Evolutionary conservation across 2,888 invertebrate genomes (phyloP).

Genomic region (Dyspetes luteomarginatus): DNA sequence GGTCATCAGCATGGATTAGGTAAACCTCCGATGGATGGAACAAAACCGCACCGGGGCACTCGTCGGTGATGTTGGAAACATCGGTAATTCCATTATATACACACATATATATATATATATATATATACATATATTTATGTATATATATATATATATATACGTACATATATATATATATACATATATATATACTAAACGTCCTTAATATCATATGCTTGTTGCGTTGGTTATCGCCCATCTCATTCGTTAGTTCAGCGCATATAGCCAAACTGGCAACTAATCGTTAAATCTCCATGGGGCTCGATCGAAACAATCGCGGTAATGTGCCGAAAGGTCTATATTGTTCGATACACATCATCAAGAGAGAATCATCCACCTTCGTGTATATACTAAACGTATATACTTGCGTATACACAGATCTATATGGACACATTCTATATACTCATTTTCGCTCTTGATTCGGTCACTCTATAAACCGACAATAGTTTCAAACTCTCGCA

Average conservation of each 20-base stretch:
- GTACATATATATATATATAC: not conserved
- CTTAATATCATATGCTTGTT: constrained; percentile 42
- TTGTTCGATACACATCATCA: too few species aligned
- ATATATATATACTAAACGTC: constrained; percentile 1
- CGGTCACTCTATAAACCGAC: too few species aligned
- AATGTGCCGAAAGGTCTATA: not conserved
- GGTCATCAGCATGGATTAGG: constrained; percentile 60
- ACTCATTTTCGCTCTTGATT: too few species aligned
- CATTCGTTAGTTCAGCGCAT: not conserved
- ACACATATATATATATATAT: not conserved
- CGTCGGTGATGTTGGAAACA: constrained; percentile 46
- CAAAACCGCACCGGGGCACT: constrained; percentile 45
- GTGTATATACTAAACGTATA: too few species aligned
- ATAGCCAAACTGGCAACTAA: constrained; percentile 18
- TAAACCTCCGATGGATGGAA: constrained; percentile 50
- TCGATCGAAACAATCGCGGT: not conserved
- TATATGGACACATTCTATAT: too few species aligned
- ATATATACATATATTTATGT: not conserved
- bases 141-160: not conserved
- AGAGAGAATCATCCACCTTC: too few species aligned
- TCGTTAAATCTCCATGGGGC: constrained; percentile 48
- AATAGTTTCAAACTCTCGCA: too few species aligned
- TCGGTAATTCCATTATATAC: not conserved
- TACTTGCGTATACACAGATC: too few species aligned
- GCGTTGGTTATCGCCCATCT: too few species aligned